Evolutionary conservation across 2,113 vertebrate genomes (phyloP), one percentile per base, ranked within the genome.

Genomic region (Sclerurus mexicanus): DNA sequence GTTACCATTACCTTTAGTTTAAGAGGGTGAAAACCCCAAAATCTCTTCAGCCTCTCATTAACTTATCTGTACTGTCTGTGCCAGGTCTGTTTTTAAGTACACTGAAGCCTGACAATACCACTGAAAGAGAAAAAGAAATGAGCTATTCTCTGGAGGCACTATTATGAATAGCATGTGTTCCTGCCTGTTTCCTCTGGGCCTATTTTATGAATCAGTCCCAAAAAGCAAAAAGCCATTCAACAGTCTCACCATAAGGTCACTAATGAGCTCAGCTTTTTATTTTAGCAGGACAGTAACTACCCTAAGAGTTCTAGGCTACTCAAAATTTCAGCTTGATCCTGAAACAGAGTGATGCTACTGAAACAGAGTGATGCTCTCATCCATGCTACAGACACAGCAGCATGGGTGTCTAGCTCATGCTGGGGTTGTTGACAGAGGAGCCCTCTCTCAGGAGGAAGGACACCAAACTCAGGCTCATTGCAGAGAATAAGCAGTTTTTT

Each of bases 161-260:
- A 66, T 89, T 96, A 75, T 64, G 31, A 96, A 76, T 47, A 82
- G 7, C 60, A 66, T 88, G 66, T 95, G 74, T 95, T 91, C 85
- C 44, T 91, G 46, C 28, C 47, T 75, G 28, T 67, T 89, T 66
- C 55, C 73, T 85, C 69, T 79, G 56, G 64, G 77, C 31, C 63
- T 50, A 71, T 93, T 96, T 90, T 84, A 93, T 95, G 88, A 95
- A 86, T 86, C 69, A 73, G 91, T n/a, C 64, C 59, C 58, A 16
- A 50, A 89, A 52, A 46, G 31, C n/a, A 80, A 71, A 71, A 94
- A 68, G 53, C 87, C 39, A 94, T 91, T 93, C 85, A 90, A 27
- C 33, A 52, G 74, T 83, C 56, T 92, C 63, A 82, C 40, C 44
- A 86, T 44, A 93, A 59, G 53, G 64, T 87, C 86, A 95, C 80